These are phyloP conservation scores for Myotis vivesi DNA, from an alignment of 2,797 vertebrate species.

Conservation along the genomic window DNA sequence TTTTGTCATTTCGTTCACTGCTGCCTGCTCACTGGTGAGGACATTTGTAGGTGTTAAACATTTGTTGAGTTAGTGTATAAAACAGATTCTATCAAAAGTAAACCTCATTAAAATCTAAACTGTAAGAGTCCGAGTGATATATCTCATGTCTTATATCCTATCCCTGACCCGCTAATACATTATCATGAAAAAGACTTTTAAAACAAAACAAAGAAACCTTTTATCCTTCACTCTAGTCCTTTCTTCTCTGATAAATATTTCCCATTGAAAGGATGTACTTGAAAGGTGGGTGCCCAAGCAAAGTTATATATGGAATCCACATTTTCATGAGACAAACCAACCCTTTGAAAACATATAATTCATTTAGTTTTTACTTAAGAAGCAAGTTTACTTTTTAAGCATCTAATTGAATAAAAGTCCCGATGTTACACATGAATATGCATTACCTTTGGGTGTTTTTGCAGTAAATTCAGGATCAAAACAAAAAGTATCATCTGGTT, in stretches of 20 bases:
- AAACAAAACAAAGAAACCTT: not conserved
- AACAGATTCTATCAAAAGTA: conserved; percentile 23
- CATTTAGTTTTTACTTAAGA: conserved; percentile 21
- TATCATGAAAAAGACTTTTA: not conserved
- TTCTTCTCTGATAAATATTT: not conserved
- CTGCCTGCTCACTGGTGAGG: not conserved
- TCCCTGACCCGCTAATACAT: not conserved
- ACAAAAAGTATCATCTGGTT: conserved; percentile 98
- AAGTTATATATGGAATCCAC: not conserved
- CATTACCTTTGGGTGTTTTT: conserved; percentile 97
- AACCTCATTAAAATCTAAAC: conserved; percentile 37
- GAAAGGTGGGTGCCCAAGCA: not conserved
- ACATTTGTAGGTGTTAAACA: not conserved
- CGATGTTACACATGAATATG: conserved; percentile 16
- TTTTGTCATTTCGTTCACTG: conserved; percentile 20
- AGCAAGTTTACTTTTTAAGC: not conserved
- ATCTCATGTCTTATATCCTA: not conserved
- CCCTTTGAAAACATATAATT: not conserved
- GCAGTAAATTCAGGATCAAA: conserved; percentile 99
- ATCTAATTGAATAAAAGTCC: not conserved
- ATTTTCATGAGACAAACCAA: not conserved
- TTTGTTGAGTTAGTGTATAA: not conserved
- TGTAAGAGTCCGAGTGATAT: not conserved
- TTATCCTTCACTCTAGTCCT: not conserved
- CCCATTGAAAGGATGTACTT: conserved; percentile 10